phyloP scores from a whole-genome alignment of 2,113 vertebrate species.

The Argyrosomus japonicus region DNA sequence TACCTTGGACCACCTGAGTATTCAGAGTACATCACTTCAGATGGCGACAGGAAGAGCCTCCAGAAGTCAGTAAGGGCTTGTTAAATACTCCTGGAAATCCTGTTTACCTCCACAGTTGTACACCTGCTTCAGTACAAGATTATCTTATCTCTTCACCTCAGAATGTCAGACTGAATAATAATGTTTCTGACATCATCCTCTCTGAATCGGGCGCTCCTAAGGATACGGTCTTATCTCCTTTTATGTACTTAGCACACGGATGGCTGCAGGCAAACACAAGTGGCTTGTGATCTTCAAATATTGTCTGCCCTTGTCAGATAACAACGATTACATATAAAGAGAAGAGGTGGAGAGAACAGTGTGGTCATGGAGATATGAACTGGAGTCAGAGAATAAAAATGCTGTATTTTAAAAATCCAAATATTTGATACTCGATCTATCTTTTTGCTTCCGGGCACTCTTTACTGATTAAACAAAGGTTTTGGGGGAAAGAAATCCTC shows the following conservation, averaged over 20 bases:
- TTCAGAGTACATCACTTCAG: not conserved
- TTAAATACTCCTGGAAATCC: not conserved
- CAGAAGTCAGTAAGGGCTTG: not conserved
- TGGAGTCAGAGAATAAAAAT: not conserved
- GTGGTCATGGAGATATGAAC: not conserved
- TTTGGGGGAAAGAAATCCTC: not conserved
- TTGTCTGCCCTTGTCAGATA: not conserved
- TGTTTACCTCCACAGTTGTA: conserved; percentile 7
- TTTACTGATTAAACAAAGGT: not conserved
- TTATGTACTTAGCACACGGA: not conserved
- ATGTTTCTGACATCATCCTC: conserved; percentile 3
- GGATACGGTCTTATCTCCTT: conserved; percentile 7
- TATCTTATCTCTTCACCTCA: conserved; percentile 22
- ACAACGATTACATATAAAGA: not conserved
- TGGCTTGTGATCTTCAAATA: conserved; percentile 5
- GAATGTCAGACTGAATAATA: not conserved
- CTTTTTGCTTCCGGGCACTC: not conserved
- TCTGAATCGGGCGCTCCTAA: not conserved
- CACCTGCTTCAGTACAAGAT: conserved; percentile 6
- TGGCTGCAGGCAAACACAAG: not conserved
- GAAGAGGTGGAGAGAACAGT: not conserved
- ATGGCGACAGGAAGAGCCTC: not conserved
- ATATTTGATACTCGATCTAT: not conserved
- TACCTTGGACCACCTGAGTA: too few relatives aligned
- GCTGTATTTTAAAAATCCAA: not conserved